Conservation (phyloP, 2,888 invertebrate species). For the Sesamia inferens region DNA sequence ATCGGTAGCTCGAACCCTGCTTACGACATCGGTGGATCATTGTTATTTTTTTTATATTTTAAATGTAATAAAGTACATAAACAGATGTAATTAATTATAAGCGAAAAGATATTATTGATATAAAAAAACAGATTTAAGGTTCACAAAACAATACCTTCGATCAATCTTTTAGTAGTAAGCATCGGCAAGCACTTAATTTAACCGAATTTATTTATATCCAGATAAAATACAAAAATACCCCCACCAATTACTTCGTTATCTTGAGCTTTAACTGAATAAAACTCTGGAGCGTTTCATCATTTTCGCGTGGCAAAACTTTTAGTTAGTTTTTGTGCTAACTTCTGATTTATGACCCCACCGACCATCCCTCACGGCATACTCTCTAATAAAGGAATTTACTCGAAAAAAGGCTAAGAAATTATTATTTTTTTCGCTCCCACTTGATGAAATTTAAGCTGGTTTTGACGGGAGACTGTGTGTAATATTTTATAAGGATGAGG, state of each 20-base stretch:
- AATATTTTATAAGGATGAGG: constrained; percentile 62
- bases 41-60: too few relatives aligned
- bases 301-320: constrained; percentile 84
- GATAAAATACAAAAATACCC: constrained; percentile 60
- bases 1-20: too few relatives aligned
- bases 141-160: too few relatives aligned
- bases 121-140: too few relatives aligned
- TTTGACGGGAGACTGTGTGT: constrained; percentile 62
- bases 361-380: constrained; percentile 76
- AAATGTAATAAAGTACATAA: too few relatives aligned
- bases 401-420: constrained; percentile 79
- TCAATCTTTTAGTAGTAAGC: constrained; percentile 10
- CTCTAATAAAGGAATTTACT: constrained; percentile 83
- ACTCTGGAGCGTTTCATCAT: constrained; percentile 85
- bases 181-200: constrained; percentile 30
- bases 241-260: constrained; percentile 85
- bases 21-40: too few relatives aligned
- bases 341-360: constrained; percentile 84
- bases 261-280: constrained; percentile 86
- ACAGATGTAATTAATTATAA: too few relatives aligned
- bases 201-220: constrained; percentile 47
- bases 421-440: constrained; percentile 71
- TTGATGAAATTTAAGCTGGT: constrained; percentile 73
- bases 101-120: too few relatives aligned
- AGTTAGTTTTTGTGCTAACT: constrained; percentile 86